Base-by-base conservation (phyloP, 2,113 vertebrate species). In the Poecilia latipinna region DNA sequence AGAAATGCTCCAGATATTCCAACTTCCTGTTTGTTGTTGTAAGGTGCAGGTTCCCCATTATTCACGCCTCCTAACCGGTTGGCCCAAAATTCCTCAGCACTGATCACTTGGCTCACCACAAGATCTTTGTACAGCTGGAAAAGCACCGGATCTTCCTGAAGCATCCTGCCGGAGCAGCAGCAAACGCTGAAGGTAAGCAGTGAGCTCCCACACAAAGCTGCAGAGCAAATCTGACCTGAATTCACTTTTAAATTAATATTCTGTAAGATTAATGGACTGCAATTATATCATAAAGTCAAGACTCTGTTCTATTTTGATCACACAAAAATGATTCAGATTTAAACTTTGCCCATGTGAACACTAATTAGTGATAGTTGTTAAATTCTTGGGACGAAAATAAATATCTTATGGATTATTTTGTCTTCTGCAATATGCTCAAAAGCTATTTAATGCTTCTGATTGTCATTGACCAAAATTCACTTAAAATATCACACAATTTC, bases 51-150 rank as follows among this genome's bases (percentile, higher is more conserved):
- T 84, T 96, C 96, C 78, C 94, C 60, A 61, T 96, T 82, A 80
- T 94, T 98, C 79, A 96, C 76, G 86, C 96, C 96, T 91, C 95
- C 96, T 94, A 97, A 93, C 79, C 97, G 95, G 91, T 97, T 99
- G 89, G 97, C 95, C 98, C 98, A 99, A 93, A 99, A 99, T 83
- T 99, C 98, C 85, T 99, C 98, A 84, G 98, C 97, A 90, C 95
- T 97, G 91, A 99, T 99, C 86, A 99, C 97, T 79, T 99, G 98
- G 90, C 98, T 99, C 80, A 99, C 97, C 86, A 99, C 98, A 62
- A 99, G 95, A 86, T 99, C 98, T 94, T 99, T 99, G 91, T 99
- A 99, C 77, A 99, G 94, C 91, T 99, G 98, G 94, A 99, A 99
- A 75, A 99, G 95, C 89, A 98, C 95, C 54, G 98, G 98, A 92